Conservation (phyloP, 2,113 vertebrate species). For the Reinhardtius hippoglossoides region DNA sequence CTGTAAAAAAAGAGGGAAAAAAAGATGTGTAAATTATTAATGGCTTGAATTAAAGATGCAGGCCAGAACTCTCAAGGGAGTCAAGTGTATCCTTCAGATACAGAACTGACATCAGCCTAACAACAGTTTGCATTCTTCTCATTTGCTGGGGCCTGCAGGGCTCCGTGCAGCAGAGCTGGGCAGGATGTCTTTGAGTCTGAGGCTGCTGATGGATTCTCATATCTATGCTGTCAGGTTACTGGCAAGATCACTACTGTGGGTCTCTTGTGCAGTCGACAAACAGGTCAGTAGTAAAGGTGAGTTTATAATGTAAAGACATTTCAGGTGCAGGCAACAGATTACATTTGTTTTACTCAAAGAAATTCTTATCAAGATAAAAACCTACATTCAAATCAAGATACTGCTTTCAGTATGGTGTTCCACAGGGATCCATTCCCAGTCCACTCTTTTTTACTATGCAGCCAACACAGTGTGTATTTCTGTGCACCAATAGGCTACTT, state of each 20-base stretch:
- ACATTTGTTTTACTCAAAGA: background rate
- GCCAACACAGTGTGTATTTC: background rate
- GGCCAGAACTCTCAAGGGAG: conserved; percentile 35
- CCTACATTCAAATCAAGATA: background rate
- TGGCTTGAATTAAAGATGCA: conserved; percentile 59
- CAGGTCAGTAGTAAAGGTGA: background rate
- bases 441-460: background rate
- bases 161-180: background rate
- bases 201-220: conserved; percentile 12
- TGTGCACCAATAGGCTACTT: background rate
- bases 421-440: background rate
- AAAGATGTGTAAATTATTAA: conserved; percentile 68
- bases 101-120: conserved; percentile 41
- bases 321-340: background rate
- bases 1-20: conserved; percentile 8
- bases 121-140: conserved; percentile 51
- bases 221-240: background rate
- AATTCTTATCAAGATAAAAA: background rate
- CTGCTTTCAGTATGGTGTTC: background rate
- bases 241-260: background rate
- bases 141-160: conserved; percentile 14
- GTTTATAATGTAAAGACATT: background rate
- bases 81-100: conserved; percentile 35
- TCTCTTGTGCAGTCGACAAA: background rate
- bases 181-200: conserved; percentile 8